Percentiles rank a stretch among this genome's conserved stretches.
These are phyloP conservation scores for Triplophysa dalaica DNA, from an alignment of 2,113 vertebrate genomes.

Conservation along the genomic window DNA sequence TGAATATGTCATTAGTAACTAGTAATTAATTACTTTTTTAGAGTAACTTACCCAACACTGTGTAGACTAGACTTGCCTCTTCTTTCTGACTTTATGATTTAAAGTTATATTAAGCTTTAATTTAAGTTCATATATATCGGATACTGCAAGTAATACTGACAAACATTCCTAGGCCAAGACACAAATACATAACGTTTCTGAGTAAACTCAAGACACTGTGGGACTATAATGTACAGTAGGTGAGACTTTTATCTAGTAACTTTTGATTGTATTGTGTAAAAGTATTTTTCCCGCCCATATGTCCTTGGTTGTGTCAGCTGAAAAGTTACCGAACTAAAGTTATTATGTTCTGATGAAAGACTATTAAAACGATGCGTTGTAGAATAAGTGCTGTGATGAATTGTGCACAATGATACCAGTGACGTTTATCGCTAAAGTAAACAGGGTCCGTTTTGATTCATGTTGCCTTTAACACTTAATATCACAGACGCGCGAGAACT, in stretches of 20 bases:
- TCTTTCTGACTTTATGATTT: conserved; percentile 10
- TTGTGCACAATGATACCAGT: not conserved
- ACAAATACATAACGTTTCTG: not conserved
- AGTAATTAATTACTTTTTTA: no score
- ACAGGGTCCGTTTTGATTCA: not conserved
- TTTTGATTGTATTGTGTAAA: not conserved
- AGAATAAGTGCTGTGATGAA: not conserved
- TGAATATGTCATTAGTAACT: no score
- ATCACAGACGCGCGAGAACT: not conserved
- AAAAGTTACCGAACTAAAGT: not conserved
- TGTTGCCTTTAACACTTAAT: not conserved
- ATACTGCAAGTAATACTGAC: not conserved
- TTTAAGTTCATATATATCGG: not conserved
- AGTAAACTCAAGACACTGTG: not conserved
- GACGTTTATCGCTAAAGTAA: conserved; percentile 19
- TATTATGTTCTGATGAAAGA: not conserved
- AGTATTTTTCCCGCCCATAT: not conserved
- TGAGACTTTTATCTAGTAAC: not conserved
- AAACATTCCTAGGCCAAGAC: conserved; percentile 1
- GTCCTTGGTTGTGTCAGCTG: not conserved
- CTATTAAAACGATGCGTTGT: not conserved
- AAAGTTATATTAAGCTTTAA: conserved; percentile 35
- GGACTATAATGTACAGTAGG: not conserved
- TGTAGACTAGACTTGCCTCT: not conserved
- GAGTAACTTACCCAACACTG: no score